Evolutionary conservation across 2,888 invertebrate species (phyloP), one percentile per base, ranked within the genome.

Genomic region (Exephanes ischioxanthus): DNA sequence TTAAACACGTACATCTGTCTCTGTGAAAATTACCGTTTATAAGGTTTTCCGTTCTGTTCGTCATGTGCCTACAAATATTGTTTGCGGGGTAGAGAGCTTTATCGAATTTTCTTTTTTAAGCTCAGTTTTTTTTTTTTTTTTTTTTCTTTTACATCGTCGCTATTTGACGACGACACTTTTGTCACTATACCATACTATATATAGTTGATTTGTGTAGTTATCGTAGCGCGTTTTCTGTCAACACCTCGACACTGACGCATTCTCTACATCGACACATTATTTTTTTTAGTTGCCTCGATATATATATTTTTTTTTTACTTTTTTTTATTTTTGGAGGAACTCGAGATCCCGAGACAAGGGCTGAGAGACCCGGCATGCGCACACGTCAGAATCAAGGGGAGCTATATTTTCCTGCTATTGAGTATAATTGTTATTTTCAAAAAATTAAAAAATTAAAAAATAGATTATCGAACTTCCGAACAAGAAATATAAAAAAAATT

Each of bases 81-180:
- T 94, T 94, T 95, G 95, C 95, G 95, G 96, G 96, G 96, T 96
- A 96, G 96, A 96, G 96, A 96, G 95, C 95, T 94, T 94, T 94
- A 94, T 94, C 93, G 92, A 91, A 91, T 92, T 91, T 93, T 93
- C 88, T 58, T 58, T 58, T 11, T 11, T 14, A 84, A 92, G 92
- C 83, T 85, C 37, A 75, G 61, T 86, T 87, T 78, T 33, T 33
- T 33, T 33, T 33, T 53, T 53, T 30, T 55, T 5, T 9, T 53
- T 83, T 66, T 85, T n/a, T n/a, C n/a, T n/a, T n/a, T 80, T 79
- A 83, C 77, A 80, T 70, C 72, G 78, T 86, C 19, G 48, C 26
- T 26, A 26, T 58, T 26, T 84, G 71, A 76, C 88, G 87, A 90
- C 68, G 76, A 63, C 55, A 61, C 58, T 61, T 71, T 48, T 26